A percentile compares a stretch with the other conserved stretches of the same genome.
Conservation (phyloP, 2,113 vertebrate species). For the Zootoca vivipara region DNA sequence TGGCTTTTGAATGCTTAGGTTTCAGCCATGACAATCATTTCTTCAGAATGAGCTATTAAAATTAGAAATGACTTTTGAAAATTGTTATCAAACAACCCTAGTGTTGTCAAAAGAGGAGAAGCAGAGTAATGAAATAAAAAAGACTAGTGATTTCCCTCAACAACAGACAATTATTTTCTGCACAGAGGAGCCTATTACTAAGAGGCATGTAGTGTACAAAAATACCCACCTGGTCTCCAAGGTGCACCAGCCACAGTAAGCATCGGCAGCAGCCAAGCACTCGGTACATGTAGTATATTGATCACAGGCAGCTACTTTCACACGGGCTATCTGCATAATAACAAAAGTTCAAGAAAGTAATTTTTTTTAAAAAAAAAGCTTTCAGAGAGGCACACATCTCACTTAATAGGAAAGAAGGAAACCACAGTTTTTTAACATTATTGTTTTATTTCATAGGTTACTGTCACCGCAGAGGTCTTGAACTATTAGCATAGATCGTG, state of each 20-base stretch:
- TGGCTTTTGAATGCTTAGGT: background rate
- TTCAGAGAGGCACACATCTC: accelerated
- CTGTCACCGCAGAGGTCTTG: background rate
- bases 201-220: accelerated
- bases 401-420: accelerated
- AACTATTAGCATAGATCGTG: background rate
- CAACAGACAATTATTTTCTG: background rate
- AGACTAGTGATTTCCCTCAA: background rate
- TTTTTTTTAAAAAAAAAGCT: background rate
- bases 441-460: accelerated
- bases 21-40: background rate
- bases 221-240: slow-evolving; percentile 88
- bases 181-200: accelerated
- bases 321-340: slow-evolving; percentile 83
- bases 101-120: background rate
- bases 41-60: slow-evolving; percentile 6
- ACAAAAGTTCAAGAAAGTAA: background rate
- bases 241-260: slow-evolving; percentile 95
- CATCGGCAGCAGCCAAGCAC: slow-evolving; percentile 86
- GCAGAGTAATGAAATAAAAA: background rate
- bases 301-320: slow-evolving; percentile 88
- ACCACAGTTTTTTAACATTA: accelerated
- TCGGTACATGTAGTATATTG: slow-evolving; percentile 82
- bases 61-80: background rate
- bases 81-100: background rate